phyloP scores from a whole-genome alignment of 2,113 vertebrate genomes.

The Erythrolamprus reginae region DNA sequence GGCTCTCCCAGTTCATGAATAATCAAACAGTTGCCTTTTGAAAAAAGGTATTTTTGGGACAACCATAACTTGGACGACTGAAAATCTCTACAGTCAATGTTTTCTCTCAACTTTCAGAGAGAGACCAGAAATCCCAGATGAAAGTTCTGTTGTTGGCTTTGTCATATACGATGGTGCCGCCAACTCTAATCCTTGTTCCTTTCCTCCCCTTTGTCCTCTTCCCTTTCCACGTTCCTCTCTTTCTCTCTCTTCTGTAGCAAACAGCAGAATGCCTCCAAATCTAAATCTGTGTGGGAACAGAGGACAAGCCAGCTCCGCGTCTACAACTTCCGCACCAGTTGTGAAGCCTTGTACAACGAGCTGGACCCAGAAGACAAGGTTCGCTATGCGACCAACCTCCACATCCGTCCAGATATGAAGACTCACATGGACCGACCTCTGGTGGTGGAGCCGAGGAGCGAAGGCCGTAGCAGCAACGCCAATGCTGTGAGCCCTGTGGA shows the following conservation, averaged over 20 bases:
- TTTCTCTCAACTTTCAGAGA: conserved; percentile 27
- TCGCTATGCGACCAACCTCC: conserved; percentile 75
- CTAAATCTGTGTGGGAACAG: conserved; percentile 94
- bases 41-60: too few relatives aligned
- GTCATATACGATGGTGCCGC: background rate
- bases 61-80: background rate
- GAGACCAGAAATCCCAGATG: background rate
- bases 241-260: conserved; percentile 72
- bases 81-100: background rate
- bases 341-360: conserved; percentile 89
- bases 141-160: rapidly evolving
- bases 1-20: too few relatives aligned
- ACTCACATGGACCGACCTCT: conserved; percentile 89
- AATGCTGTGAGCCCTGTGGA: conserved; percentile 61
- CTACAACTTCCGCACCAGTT: conserved; percentile 87
- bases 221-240: background rate
- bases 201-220: background rate
- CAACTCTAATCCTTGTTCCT: background rate
- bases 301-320: conserved; percentile 86
- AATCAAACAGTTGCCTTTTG: too few relatives aligned
- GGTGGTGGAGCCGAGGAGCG: conserved; percentile 76
- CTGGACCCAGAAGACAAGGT: conserved; percentile 84
- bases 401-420: conserved; percentile 86
- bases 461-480: conserved; percentile 57
- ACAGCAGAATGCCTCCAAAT: conserved; percentile 86